These are phyloP conservation scores for Laticauda laticaudata DNA, from an alignment of 2,113 vertebrate species.

Conservation along the genomic window DNA sequence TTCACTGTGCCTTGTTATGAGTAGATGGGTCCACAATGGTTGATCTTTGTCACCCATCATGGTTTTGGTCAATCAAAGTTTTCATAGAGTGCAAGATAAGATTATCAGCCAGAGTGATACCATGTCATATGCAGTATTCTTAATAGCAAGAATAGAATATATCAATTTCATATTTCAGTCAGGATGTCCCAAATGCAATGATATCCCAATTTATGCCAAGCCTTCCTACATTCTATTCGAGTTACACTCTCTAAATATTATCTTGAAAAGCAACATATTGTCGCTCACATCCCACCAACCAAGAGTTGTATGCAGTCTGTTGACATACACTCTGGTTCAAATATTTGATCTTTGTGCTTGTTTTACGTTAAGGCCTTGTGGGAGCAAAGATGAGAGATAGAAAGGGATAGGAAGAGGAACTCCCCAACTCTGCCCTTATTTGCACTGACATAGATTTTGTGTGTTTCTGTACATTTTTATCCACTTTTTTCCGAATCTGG, in stretches of 20 bases:
- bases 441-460: neutral
- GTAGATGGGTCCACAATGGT: neutral
- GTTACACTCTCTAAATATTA: neutral
- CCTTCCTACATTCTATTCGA: neutral
- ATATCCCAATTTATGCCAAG: neutral
- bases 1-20: neutral
- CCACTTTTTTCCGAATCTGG: neutral
- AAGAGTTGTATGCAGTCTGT: neutral
- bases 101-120: neutral
- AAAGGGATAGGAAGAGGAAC: neutral
- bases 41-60: neutral
- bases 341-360: neutral
- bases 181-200: neutral
- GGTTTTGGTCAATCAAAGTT: neutral
- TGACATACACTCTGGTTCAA: neutral
- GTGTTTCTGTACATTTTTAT: neutral
- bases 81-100: neutral
- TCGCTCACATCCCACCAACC: neutral
- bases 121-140: neutral
- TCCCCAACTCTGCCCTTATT: neutral
- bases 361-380: neutral
- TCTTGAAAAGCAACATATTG: neutral
- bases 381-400: neutral
- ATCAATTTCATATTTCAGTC: neutral
- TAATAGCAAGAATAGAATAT: neutral